These are phyloP conservation scores for Fragum sueziense DNA, from an alignment of 2,888 invertebrate genomes.

Conservation along the genomic window DNA sequence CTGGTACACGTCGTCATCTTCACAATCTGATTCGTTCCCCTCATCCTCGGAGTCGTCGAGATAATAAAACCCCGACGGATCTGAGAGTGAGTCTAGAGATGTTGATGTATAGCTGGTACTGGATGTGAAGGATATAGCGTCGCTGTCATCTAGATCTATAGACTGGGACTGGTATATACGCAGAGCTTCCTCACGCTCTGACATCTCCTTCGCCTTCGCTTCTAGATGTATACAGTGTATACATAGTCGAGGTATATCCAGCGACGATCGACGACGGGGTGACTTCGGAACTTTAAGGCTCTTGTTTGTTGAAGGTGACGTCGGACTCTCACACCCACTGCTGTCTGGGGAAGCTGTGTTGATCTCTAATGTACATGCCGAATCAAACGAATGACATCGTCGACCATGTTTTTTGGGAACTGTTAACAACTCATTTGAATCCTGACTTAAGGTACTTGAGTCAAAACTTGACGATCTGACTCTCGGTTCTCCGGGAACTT, in stretches of 20 bases:
- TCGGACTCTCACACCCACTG: slow-evolving; percentile 59
- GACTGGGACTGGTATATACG: slow-evolving; percentile 37
- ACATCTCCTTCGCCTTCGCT: slow-evolving; percentile 61
- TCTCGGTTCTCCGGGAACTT: slow-evolving; percentile 71
- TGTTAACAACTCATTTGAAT: slow-evolving; percentile 52
- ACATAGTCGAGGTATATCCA: slow-evolving; percentile 79
- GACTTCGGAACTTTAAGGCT: slow-evolving; percentile 54
- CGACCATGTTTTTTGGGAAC: slow-evolving; percentile 65
- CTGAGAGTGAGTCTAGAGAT: slow-evolving; percentile 56
- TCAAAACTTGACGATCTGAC: slow-evolving; percentile 78
- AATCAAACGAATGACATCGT: slow-evolving; percentile 74
- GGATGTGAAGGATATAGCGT: slow-evolving; percentile 53
- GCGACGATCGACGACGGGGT: slow-evolving; percentile 68
- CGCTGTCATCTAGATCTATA: slow-evolving; percentile 44
- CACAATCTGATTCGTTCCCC: slow-evolving; percentile 57
- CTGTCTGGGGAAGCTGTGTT: slow-evolving; percentile 71
- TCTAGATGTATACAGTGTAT: slow-evolving; percentile 79
- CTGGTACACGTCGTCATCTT: slow-evolving; percentile 47
- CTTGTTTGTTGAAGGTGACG: slow-evolving; percentile 52
- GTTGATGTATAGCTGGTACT: slow-evolving; percentile 64
- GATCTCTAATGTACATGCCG: slow-evolving; percentile 57
- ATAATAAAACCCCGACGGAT: slow-evolving; percentile 59
- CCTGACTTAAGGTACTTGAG: slow-evolving; percentile 66
- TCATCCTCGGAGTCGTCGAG: slow-evolving; percentile 58
- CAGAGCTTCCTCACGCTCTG: slow-evolving; percentile 45